Evolutionary conservation across 2,888 invertebrate genomes (phyloP), one percentile per base, ranked within the genome.

Genomic region (Pristionchus japonicus): DNA sequence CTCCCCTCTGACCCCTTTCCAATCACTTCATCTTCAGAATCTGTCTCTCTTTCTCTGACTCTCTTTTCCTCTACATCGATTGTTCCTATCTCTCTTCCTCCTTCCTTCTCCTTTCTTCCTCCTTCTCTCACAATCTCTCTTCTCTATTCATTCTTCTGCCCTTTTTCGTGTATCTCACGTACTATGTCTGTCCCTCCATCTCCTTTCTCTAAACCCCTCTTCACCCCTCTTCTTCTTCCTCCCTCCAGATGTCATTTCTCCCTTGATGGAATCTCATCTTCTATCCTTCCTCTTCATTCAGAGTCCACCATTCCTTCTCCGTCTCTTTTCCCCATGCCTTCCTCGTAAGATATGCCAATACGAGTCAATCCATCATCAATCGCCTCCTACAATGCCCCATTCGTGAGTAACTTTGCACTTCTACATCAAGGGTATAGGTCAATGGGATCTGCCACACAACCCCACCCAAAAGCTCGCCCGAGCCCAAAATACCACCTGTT

Each of bases 301-400:
- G 82, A 83, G 27, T 83, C 52, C 82, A 52, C 82, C 49, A 20
- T 83, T 52, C 31, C 49, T 83, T 43, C 82, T 83, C 20, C 82
- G 82, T 83, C 52, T 83, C 49, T 83, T 83, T 34, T 83, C 82
- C 3, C 11, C 82, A 83, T 83, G 82, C 49, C 52, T 83, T 52
- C 82, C 82, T 20, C 82, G 82, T 83, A 83, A 83, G 52, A 52
- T 52, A 83, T 83, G 82, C 52, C 52, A 83, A 52, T 83, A 31
- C 52, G 37, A 49, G 20, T 23, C 49, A n/a, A 52, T 52, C 82
- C 17, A 49, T 23, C 52, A 20, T 34, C n/a, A n/a, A n/a, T 6
- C 37, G n/a, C 34, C 52, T 49, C 7, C 70, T 31, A 47, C 23
- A 27, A 83, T 83, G 82, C 82, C 82, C 23, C 82, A 83, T 43